Percentiles rank a stretch among this genome's conserved stretches.
Evolutionary conservation across 2,797 vertebrate genomes (phyloP).

Genomic region (Pteronotus mesoamericanus): DNA sequence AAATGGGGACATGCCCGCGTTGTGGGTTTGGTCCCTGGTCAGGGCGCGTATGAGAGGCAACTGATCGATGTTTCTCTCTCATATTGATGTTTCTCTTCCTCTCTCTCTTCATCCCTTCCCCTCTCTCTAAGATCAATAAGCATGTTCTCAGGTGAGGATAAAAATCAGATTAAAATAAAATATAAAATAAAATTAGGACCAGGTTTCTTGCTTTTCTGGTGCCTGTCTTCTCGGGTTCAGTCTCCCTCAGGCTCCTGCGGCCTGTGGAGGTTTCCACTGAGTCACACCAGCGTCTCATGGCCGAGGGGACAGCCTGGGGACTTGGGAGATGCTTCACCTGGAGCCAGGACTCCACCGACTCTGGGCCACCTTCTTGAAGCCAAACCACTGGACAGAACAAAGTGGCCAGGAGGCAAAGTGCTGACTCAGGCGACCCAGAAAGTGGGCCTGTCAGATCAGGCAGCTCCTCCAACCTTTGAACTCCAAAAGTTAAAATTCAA

Average conservation of each 20-base stretch:
- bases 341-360: background rate
- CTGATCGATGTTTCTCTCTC: too few relatives aligned
- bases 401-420: background rate
- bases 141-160: too few relatives aligned
- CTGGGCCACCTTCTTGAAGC: background rate
- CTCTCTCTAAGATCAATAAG: too few relatives aligned
- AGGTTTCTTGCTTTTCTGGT: background rate
- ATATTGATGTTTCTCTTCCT: too few relatives aligned
- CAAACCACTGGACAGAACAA: background rate
- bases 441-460: background rate
- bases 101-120: too few relatives aligned
- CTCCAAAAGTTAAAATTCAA: slow-evolving; percentile 55
- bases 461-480: background rate
- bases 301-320: background rate
- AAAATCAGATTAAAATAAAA: too few relatives aligned
- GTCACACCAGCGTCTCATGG: background rate
- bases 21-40: background rate
- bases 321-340: background rate
- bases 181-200: too few relatives aligned
- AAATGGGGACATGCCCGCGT: too few relatives aligned
- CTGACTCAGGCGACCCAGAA: background rate
- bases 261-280: background rate
- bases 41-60: too few relatives aligned
- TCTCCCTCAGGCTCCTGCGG: background rate
- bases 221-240: background rate